Conservation (phyloP, 1,140 invertebrate genomes). For the Gryllus bimaculatus region DNA sequence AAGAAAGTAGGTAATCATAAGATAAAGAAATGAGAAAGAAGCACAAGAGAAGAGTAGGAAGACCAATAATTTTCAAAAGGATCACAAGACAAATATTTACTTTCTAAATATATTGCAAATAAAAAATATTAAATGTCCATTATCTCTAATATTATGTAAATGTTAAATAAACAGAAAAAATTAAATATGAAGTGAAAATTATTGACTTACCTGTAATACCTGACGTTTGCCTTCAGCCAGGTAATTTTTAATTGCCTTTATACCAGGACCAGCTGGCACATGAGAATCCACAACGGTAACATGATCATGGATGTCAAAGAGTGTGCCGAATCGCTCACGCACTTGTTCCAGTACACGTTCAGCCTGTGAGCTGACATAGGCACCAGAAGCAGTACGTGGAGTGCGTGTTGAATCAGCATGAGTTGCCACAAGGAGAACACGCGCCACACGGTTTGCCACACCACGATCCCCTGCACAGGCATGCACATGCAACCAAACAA, state of each 20-base stretch:
- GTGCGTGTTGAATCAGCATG: conserved; percentile 50
- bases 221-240: conserved; percentile 38
- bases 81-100: no score
- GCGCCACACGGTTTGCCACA: conserved; percentile 37
- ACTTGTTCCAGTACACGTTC: conserved; percentile 43
- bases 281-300: conserved; percentile 50
- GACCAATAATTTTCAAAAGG: no score
- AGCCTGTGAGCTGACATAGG: conserved; percentile 47
- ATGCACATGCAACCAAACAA: background rate
- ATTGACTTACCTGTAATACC: conserved; percentile 37
- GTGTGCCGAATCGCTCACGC: conserved; percentile 38
- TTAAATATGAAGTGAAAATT: background rate
- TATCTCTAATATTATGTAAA: background rate
- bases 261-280: conserved; percentile 43
- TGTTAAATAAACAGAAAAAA: background rate
- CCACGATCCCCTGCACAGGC: conserved; percentile 42
- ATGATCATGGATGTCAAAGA: conserved; percentile 44
- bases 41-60: no score
- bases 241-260: conserved; percentile 46
- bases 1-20: no score
- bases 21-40: no score
- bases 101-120: background rate
- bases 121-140: background rate
- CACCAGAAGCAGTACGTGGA: conserved; percentile 42
- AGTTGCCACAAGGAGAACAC: conserved; percentile 54